Base-by-base conservation (phyloP, 2,888 invertebrate genomes). In the Phorcus lineatus region DNA sequence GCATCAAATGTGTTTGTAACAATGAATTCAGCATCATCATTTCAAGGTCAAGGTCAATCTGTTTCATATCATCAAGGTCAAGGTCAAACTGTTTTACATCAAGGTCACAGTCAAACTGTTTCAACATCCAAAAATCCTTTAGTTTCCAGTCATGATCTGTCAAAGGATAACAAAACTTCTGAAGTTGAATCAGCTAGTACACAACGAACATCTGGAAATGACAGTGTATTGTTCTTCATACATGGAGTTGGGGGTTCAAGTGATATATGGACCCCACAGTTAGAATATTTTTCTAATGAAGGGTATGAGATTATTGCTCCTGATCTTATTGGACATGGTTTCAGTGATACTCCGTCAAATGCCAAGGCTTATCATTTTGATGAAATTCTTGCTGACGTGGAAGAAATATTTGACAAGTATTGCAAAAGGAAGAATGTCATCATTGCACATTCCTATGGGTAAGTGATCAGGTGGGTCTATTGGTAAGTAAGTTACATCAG, bases 381-480 rank as follows among this genome's bases (percentile, higher is more conserved):
- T 81, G 95, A 94, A 87, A 93, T 96, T 67, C 91, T 95, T 80
- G 93, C 94, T 81, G 95, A 96, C 88, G 90, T 95, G 7, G 93
- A 95, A 31, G 93, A 94, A 67, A 93, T 96, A 77, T 95, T 95
- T 90, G 95, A 95, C 88, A 94, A 94, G 87, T 95, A 95, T 87
- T 94, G 95, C 80, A 94, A 94, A 81, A 93, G 92, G 85, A 95
- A 94, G 85, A 95, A 95, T 89, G 94, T 96, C 75, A 90, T 96
- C 54, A 94, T 96, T 82, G 95, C 95, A 16, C 96, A 96, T 92
- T 95, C 95, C 67, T 96, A 95, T 92, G 96, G 95, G 95, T 95
- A 94, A 93, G 92, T 90, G 16, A 40, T 47, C 47, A 11, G 4
- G 47, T 47, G 6, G 47, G 13, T 11, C 1, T 13, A 36, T 36